Evolutionary conservation across 2,113 vertebrate genomes (phyloP).

Genomic region (rabbit (Oryctolagus cuniculus)): DNA sequence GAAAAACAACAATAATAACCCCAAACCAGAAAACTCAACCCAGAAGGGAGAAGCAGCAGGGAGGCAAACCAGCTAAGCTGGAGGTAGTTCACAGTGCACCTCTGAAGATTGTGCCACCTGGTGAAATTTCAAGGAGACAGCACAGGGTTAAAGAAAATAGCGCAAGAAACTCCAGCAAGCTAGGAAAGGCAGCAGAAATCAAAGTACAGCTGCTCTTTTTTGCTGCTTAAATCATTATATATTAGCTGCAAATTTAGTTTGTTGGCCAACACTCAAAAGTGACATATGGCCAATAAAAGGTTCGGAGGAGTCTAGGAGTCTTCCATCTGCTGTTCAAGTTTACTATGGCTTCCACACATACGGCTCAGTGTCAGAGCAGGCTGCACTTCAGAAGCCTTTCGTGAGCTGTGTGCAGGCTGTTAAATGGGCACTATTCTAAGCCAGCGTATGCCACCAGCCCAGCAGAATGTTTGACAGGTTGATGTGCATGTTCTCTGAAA

Average conservation of each 20-base stretch:
- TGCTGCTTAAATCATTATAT: conserved; percentile 89
- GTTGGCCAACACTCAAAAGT: conserved; percentile 88
- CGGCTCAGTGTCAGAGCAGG: conserved; percentile 77
- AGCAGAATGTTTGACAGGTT: neutral
- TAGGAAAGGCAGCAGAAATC: conserved; percentile 82
- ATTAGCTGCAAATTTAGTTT: conserved; percentile 88
- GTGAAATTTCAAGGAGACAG: conserved; percentile 66
- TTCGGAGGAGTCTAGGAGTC: conserved; percentile 85
- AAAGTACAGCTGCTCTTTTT: conserved; percentile 87
- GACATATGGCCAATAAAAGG: conserved; percentile 89
- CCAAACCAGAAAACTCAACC: neutral
- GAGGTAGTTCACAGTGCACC: neutral
- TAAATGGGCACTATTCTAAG: neutral
- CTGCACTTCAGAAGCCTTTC: conserved; percentile 75
- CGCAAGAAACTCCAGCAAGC: conserved; percentile 73
- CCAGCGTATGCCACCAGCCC: neutral
- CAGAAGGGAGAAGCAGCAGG: neutral
- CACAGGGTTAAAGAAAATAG: conserved; percentile 69
- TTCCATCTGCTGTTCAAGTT: conserved; percentile 89
- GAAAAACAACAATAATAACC: neutral
- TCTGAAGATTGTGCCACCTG: conserved; percentile 69
- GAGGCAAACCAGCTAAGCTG: neutral
- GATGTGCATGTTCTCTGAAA: neutral
- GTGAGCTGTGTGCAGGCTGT: conserved; percentile 45
- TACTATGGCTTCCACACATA: conserved; percentile 73